These are phyloP conservation scores for Apoderus coryli DNA, from an alignment of 2,888 invertebrate species.

Conservation along the genomic window DNA sequence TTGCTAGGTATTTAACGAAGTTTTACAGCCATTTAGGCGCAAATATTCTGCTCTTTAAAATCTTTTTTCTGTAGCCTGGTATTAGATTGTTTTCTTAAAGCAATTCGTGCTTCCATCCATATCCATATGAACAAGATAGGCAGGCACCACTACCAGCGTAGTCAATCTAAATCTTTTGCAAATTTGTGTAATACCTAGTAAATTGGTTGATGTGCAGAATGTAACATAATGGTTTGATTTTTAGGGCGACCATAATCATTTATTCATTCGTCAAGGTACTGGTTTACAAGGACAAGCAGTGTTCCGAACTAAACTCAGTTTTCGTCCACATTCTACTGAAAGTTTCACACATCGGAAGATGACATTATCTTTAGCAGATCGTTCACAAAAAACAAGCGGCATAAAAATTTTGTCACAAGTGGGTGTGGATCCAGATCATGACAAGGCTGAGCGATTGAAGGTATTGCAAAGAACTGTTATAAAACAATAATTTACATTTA, in stretches of 20 bases:
- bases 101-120: no score
- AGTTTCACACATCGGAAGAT: slow-evolving; percentile 98
- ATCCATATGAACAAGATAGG: no score
- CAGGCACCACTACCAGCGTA: no score
- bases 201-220: slow-evolving; percentile 4
- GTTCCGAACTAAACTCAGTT: slow-evolving; percentile 90
- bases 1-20: no score
- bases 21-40: no score
- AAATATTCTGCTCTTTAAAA: no score
- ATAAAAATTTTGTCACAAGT: slow-evolving; percentile 94
- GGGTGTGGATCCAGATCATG: slow-evolving; percentile 87
- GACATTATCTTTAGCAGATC: slow-evolving; percentile 92
- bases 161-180: no score
- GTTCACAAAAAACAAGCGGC: slow-evolving; percentile 83
- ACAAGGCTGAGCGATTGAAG: slow-evolving; percentile 81
- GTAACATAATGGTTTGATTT: slow-evolving; percentile 9
- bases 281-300: slow-evolving; percentile 96
- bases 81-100: no score
- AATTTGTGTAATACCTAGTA: slow-evolving; percentile 2
- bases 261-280: slow-evolving; percentile 95
- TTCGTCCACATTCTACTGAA: slow-evolving; percentile 97
- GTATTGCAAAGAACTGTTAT: slow-evolving; percentile 37
- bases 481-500: no score
- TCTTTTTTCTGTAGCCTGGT: no score
- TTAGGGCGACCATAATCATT: slow-evolving; percentile 89